Evolutionary conservation across 1,140 invertebrate species (phyloP).

Genomic region (Nasonia vitripennis): DNA sequence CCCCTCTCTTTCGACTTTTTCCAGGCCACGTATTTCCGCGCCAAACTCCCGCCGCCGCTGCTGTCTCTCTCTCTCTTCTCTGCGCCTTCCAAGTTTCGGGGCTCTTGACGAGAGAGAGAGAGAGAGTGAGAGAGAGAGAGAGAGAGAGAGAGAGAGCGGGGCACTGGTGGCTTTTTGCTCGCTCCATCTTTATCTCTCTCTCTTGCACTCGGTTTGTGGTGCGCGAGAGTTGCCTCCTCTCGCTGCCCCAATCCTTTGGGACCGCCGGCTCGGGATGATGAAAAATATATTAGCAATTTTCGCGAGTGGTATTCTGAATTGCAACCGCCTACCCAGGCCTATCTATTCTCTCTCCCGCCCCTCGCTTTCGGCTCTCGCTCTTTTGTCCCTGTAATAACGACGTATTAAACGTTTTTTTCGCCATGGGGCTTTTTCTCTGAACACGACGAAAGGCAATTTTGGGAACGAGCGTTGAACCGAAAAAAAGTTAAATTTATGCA

Average conservation of each 20-base stretch:
- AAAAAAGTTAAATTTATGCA: background rate
- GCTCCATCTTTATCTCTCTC: slow-evolving; percentile 1
- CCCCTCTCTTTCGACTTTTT: background rate
- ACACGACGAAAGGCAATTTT: background rate
- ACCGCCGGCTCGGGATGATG: slow-evolving; percentile 23
- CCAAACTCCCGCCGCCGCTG: background rate
- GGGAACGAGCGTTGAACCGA: too few species aligned
- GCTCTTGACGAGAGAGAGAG: slow-evolving; percentile 21
- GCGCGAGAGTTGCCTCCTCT: background rate
- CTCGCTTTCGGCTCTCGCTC: background rate
- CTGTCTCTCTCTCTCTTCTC: background rate
- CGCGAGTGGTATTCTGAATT: slow-evolving; percentile 37
- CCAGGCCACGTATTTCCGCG: background rate
- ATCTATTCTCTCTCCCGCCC: background rate
- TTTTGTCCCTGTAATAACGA: slow-evolving; percentile 17
- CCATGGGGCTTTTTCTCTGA: background rate
- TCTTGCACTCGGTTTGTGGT: background rate
- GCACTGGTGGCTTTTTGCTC: slow-evolving; percentile 16
- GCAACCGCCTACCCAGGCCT: background rate
- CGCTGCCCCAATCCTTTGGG: slow-evolving; percentile 32
- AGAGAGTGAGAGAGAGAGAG: too few species aligned
- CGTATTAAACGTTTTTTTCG: background rate
- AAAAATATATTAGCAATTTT: slow-evolving; percentile 52
- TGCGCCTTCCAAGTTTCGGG: slow-evolving; percentile 1
- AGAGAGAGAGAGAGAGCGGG: too few species aligned